Evolutionary conservation across 2,113 vertebrate genomes (phyloP), one percentile per base, ranked within the genome.

Genomic region (Coregonus clupeaformis): DNA sequence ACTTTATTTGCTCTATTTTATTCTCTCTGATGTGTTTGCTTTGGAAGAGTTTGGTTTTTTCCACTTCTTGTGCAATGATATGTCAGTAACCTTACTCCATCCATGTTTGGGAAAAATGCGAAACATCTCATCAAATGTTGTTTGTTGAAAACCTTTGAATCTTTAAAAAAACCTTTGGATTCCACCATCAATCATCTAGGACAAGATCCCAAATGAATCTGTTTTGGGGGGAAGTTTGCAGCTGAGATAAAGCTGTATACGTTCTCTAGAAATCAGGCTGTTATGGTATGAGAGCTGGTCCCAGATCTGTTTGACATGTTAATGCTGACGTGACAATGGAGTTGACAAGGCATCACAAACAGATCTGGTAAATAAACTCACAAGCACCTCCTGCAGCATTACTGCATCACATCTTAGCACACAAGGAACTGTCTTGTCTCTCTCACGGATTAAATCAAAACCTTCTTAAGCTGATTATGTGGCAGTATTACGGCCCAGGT

Each of bases 401-500:
- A 65, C 67, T 66, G 47, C 45, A 27, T 63, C 55, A 62, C 1
- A 27, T 14, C 20, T 42, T n/a, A 22, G 20, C 29, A 22, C 30
- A 5, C 6, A 9, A 30, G 29, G 18, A 20, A 14, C 20, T 62
- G 27, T 52, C 52, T 11, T 13, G 22, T 22, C 76, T 30, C 29
- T 11, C 59, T 74, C 27, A 55, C 62, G 29, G 25, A 25, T 29
- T 71, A 32, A 80, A 60, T 76, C 73, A 72, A 72, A 78, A 79
- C 5, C 63, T 80, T 87, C 63, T 80, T 87, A 89, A 89, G 86
- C 82, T 87, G 85, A 76, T 76, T 80, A 73, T 66, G 68, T 66
- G n/a, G 18, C 32, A 22, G 36, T 67, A 60, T 74, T 82, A 69
- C 16, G 65, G 25, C 29, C 13, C 65, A 25, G n/a, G 20, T 16